phyloP scores from a whole-genome alignment of 2,888 invertebrate species.

The Andrena camellia region DNA sequence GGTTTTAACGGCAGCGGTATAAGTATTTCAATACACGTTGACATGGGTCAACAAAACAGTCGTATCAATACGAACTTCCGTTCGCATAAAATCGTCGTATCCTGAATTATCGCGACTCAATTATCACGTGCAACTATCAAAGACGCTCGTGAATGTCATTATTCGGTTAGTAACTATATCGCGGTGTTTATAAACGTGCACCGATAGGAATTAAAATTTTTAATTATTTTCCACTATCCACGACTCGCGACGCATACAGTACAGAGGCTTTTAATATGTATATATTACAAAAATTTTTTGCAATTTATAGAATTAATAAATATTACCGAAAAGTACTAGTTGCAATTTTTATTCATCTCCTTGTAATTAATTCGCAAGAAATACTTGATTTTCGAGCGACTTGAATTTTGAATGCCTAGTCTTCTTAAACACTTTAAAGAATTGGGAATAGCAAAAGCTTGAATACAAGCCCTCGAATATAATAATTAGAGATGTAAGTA shows the following conservation, averaged over 20 bases:
- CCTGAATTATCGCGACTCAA: background rate
- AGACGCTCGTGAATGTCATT: background rate
- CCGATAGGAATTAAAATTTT: constrained; percentile 1
- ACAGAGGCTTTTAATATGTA: too few species aligned
- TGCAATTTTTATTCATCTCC: too few species aligned
- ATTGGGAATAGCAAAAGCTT: too few species aligned
- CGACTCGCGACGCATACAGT: background rate
- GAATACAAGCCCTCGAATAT: too few species aligned
- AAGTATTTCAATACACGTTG: background rate
- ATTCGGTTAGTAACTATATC: constrained; percentile 17
- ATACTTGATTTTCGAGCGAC: too few species aligned
- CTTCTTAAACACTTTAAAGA: too few species aligned
- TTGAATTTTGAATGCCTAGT: too few species aligned
- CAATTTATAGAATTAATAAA: too few species aligned
- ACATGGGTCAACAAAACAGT: constrained; percentile 22
- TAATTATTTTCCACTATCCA: constrained; percentile 1
- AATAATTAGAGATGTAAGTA: too few species aligned
- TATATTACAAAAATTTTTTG: too few species aligned
- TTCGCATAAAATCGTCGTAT: constrained; percentile 2
- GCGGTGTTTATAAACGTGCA: constrained; percentile 8
- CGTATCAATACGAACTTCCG: background rate
- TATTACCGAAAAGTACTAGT: too few species aligned
- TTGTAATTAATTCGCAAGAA: too few species aligned
- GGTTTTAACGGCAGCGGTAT: background rate
- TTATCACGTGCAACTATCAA: background rate